Base-by-base conservation (phyloP, 2,113 vertebrate genomes). In the Polypterus bichir region DNA sequence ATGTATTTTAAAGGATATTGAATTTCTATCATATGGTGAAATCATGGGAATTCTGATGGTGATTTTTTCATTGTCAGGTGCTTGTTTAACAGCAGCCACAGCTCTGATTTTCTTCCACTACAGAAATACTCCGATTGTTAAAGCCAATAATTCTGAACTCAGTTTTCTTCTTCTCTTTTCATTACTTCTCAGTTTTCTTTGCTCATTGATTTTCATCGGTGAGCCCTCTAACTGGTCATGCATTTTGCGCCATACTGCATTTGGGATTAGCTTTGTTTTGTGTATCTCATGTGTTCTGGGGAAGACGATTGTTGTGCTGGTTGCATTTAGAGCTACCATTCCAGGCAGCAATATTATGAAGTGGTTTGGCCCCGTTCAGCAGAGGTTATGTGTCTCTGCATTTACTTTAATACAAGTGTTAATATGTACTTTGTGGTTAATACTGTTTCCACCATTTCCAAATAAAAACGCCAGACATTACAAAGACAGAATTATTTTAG, bases 111-210 rank as follows among this genome's bases (percentile, higher is more conserved):
- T 57, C 27, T 57, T 57, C 4, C 27, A 7, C 4, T 57, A 57
- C 27, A 3, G 56, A 57, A 7, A 27, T 57, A 3, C 56, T 57
- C 56, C 56, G 7, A 57, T 57, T 11, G 56, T 57, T 5, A 57
- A 45, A 57, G 56, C 56, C 27, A 57, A 57, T 57, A 57, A 57
- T 45, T 57, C 56, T 57, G 56, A 57, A 44, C 56, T 57, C 11
- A 57, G 56, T 57, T 57, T 57, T 5, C 56, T 57, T 44, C 56
- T 57, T 9, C 56, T 57, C n/a, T 57, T 57, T 44, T 57, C 56
- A 3, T 57, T 57, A 44, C 7, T 45, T 1, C 56, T 57, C 27
- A 44, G 56, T 57, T 57, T 57, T 27, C 56, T 57, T 44, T 57
- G 56, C 9, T 11, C 56, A 57, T 45, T 57, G 44, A 57, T 45